A percentile compares a stretch with the other conserved stretches of the same genome.
Conservation (phyloP, 2,888 invertebrate species). For the Caenorhabditis becei region DNA sequence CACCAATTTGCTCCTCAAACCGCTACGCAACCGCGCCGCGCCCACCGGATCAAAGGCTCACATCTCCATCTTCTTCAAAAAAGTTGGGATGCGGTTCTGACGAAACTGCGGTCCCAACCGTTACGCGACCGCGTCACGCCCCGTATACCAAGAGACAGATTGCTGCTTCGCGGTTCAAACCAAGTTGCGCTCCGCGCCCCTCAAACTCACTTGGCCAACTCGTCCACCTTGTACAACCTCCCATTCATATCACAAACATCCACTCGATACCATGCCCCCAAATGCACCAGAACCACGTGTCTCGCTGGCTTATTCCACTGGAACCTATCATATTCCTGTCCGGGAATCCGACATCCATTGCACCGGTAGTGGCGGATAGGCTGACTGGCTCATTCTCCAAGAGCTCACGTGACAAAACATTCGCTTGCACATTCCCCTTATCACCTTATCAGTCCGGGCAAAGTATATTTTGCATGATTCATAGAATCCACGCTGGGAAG, state of each 20-base stretch:
- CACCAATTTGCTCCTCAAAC: too few species aligned
- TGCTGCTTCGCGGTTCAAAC: too few species aligned
- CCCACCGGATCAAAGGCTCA: too few species aligned
- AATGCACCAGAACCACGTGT: slow-evolving; percentile 68
- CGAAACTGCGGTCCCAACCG: too few species aligned
- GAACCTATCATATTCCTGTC: slow-evolving; percentile 67
- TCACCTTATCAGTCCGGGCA: slow-evolving; percentile 24
- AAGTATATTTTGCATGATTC: slow-evolving; percentile 66
- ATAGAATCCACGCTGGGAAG: slow-evolving; percentile 72
- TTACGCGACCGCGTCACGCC: too few species aligned
- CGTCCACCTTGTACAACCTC: slow-evolving; percentile 63
- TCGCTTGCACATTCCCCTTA: too few species aligned
- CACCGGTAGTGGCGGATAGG: slow-evolving; percentile 78
- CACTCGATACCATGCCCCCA: slow-evolving; percentile 74
- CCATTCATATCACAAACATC: slow-evolving; percentile 70
- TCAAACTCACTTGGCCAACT: slow-evolving; percentile 64
- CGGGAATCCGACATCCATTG: slow-evolving; percentile 71
- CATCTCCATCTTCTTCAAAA: too few species aligned
- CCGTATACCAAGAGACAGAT: too few species aligned
- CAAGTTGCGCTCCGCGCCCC: too few species aligned
- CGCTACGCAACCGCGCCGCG: too few species aligned
- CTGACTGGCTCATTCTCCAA: slow-evolving; percentile 70
- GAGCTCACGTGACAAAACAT: slow-evolving; percentile 50
- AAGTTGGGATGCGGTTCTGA: too few species aligned
- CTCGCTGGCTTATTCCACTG: slow-evolving; percentile 65